Conservation (phyloP, 2,113 vertebrate species). For the Nymphicus hollandicus region DNA sequence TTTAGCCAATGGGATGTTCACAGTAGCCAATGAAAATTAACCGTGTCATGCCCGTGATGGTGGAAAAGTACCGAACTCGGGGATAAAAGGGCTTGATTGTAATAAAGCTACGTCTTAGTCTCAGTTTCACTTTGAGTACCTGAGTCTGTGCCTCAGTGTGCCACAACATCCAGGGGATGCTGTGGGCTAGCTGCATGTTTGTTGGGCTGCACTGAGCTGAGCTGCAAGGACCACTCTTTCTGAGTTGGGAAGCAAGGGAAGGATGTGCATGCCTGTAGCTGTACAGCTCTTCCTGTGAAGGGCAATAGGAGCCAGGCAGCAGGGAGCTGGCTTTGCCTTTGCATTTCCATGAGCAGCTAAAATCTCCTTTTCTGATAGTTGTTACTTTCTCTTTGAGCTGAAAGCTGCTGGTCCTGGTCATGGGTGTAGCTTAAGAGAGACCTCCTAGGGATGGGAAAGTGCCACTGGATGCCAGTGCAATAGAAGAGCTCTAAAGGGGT, state of each 20-base stretch:
- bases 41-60: too few species aligned
- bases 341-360: background rate
- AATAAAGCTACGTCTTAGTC: too few species aligned
- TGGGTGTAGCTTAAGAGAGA: background rate
- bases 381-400: background rate
- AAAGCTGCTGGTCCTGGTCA: background rate
- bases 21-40: too few species aligned
- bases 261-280: accelerated
- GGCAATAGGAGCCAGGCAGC: background rate
- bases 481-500: background rate
- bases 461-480: background rate
- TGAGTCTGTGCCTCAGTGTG: too few species aligned
- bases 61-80: too few species aligned
- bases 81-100: too few species aligned
- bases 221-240: background rate
- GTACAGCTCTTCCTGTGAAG: background rate
- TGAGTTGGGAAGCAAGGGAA: background rate
- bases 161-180: background rate
- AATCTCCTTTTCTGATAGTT: background rate
- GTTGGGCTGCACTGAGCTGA: background rate
- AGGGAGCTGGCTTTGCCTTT: background rate
- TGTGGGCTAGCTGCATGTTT: background rate
- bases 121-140: too few species aligned
- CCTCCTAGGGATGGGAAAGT: background rate
- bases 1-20: too few species aligned